Percentiles rank a stretch among this genome's conserved stretches.
Conservation (phyloP, 2,888 invertebrate genomes). For the Oscheius onirici region DNA sequence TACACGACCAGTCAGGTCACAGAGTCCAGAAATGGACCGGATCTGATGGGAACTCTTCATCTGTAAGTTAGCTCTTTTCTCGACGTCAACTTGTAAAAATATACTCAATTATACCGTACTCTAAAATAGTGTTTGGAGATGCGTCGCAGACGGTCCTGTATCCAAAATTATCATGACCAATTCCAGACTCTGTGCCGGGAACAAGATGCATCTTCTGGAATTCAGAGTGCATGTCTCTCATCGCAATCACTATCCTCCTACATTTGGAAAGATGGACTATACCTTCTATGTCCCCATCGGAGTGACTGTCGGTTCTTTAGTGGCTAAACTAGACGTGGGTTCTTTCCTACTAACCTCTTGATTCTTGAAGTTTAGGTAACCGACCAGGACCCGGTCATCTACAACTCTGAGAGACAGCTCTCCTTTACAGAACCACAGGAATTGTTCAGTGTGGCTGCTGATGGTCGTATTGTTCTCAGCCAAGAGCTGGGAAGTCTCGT, state of each 20-base stretch:
- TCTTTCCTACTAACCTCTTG: neutral
- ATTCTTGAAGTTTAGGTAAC: constrained; percentile 36
- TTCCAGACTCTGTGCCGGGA: constrained; percentile 51
- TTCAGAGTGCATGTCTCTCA: constrained; percentile 68
- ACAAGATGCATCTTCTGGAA: constrained; percentile 61
- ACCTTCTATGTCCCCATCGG: constrained; percentile 57
- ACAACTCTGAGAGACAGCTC: constrained; percentile 66
- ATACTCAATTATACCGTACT: neutral
- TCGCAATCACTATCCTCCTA: constrained; percentile 65
- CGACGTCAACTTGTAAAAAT: neutral
- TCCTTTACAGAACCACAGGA: constrained; percentile 49
- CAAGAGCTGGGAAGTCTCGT: constrained; percentile 31
- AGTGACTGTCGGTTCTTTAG: constrained; percentile 32
- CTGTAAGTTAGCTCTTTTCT: constrained; percentile 40
- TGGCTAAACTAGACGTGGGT: constrained; percentile 41
- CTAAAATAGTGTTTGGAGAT: too few relatives aligned
- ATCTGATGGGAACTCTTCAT: constrained; percentile 49
- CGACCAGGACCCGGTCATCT: constrained; percentile 68
- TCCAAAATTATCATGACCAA: too few relatives aligned
- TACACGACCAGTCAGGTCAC: constrained; percentile 41
- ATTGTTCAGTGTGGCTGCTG: constrained; percentile 44
- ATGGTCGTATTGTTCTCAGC: constrained; percentile 48
- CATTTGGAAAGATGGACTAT: constrained; percentile 49
- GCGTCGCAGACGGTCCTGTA: too few relatives aligned
- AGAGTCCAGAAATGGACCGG: constrained; percentile 41